These are phyloP conservation scores for Galeopsomyia nigrocyanea DNA, from an alignment of 2,888 invertebrate species.

Conservation along the genomic window DNA sequence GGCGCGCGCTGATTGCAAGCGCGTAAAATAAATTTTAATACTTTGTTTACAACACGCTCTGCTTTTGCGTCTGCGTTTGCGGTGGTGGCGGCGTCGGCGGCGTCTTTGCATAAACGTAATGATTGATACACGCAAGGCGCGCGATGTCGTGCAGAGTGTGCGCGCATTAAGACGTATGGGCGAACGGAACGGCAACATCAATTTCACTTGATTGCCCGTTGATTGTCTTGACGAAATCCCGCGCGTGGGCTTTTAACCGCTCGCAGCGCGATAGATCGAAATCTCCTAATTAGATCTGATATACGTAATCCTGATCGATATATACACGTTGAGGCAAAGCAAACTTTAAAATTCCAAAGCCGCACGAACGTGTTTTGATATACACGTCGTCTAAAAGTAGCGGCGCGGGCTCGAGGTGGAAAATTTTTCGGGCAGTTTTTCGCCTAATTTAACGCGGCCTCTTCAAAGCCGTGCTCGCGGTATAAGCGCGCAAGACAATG, in stretches of 20 bases:
- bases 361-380: no score
- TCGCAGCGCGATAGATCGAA: constrained; percentile 35
- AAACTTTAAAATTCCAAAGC: no score
- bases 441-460: constrained; percentile 65
- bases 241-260: constrained; percentile 36
- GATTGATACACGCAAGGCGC: no score
- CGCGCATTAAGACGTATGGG: constrained; percentile 26
- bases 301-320: no score
- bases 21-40: background rate
- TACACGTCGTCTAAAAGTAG: constrained; percentile 13
- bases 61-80: no score
- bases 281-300: constrained; percentile 42
- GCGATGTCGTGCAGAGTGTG: background rate
- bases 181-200: constrained; percentile 21
- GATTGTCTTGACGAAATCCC: constrained; percentile 39
- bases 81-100: no score
- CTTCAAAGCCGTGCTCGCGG: constrained; percentile 55
- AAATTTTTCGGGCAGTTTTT: constrained; percentile 49
- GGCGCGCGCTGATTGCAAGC: background rate
- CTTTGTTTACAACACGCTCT: no score
- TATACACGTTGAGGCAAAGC: no score
- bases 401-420: constrained; percentile 1
- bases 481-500: constrained; percentile 60
- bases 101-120: no score
- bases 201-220: constrained; percentile 35